Evolutionary conservation across 1,140 invertebrate species (phyloP).

Genomic region (Hetaerina americana): DNA sequence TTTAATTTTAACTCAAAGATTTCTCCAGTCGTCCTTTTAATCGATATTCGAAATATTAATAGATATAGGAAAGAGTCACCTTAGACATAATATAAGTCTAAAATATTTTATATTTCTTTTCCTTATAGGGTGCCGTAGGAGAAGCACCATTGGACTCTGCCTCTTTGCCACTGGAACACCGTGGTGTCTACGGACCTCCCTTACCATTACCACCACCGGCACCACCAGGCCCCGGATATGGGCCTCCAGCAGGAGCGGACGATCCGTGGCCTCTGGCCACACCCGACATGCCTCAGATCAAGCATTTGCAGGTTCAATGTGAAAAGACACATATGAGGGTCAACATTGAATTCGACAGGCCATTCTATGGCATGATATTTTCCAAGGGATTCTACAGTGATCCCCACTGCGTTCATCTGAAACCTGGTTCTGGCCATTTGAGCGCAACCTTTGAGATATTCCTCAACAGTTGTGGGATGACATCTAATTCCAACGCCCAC

Average conservation of each 20-base stretch:
- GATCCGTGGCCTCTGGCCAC: slow-evolving; percentile 73
- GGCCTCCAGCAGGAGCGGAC: slow-evolving; percentile 30
- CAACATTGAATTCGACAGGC: slow-evolving; percentile 85
- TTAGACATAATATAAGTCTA: too few relatives aligned
- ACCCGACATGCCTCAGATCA: slow-evolving; percentile 80
- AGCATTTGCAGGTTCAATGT: slow-evolving; percentile 84
- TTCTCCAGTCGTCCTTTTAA: too few relatives aligned
- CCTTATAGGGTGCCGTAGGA: slow-evolving; percentile 39
- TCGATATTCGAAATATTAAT: too few relatives aligned
- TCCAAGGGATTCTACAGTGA: slow-evolving; percentile 87
- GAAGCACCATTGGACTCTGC: slow-evolving; percentile 66
- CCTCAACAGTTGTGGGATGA: slow-evolving; percentile 82
- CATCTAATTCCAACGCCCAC: slow-evolving; percentile 72
- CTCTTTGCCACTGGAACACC: slow-evolving; percentile 62
- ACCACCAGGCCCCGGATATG: slow-evolving; percentile 27
- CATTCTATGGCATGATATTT: slow-evolving; percentile 93
- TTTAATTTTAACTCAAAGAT: too few relatives aligned
- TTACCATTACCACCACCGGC: slow-evolving; percentile 30
- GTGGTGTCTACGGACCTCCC: slow-evolving; percentile 57
- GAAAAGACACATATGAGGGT: slow-evolving; percentile 92
- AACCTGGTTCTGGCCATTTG: slow-evolving; percentile 74
- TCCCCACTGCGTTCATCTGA: slow-evolving; percentile 78
- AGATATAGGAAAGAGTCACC: too few relatives aligned
- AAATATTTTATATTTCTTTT: too few relatives aligned
- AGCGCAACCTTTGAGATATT: slow-evolving; percentile 87